Base-by-base conservation (phyloP, 2,888 invertebrate genomes). In the Resseliella maxima region DNA sequence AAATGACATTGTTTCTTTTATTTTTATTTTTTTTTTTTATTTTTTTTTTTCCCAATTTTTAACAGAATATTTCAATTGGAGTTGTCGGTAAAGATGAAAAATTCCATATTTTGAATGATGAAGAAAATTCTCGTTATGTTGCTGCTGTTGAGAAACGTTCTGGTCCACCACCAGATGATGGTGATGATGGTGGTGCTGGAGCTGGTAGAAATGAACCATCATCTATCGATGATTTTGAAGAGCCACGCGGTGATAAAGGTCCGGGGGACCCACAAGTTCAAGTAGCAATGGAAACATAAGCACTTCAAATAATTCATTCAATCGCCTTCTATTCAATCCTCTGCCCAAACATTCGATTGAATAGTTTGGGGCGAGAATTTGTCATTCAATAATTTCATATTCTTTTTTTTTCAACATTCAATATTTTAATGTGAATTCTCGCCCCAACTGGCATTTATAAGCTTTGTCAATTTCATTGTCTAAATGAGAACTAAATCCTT, bases 41-140 rank as follows among this genome's bases (percentile, higher is more conserved):
- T 86, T 85, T 38, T 86, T 36, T 85, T 50, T 81, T 87, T 87
- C 85, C 86, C 46, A 87, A 87, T 87, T 88, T 90, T 90, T 86
- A 91, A 8, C 21, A 96, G 95, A 98, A 98, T 90, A 98, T 99
- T 46, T 97, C 98, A 0, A 96, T 99, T 89, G 97, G 97, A 0
- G 93, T 98, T 87, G 98, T 99, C 2, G 99, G 99, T 0, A 95
- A 96, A 88, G 95, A 94, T 88, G 94, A 94, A 36, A 93, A 94
- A 0, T 96, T 99, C 88, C 94, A 94, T 87, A 94, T 98, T 87
- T 93, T 95, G 87, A 94, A 95, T 87, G 98, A 98, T 89, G 93
- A 95, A 0, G 95, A 96, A 86, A 91, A 89, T 85, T 83, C 88
- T 2, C 86, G 86, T 27, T 91, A 90, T 87, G 87, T 90, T 41